These are phyloP conservation scores for Zootoca vivipara DNA, from an alignment of 2,113 vertebrate species.

Conservation along the genomic window DNA sequence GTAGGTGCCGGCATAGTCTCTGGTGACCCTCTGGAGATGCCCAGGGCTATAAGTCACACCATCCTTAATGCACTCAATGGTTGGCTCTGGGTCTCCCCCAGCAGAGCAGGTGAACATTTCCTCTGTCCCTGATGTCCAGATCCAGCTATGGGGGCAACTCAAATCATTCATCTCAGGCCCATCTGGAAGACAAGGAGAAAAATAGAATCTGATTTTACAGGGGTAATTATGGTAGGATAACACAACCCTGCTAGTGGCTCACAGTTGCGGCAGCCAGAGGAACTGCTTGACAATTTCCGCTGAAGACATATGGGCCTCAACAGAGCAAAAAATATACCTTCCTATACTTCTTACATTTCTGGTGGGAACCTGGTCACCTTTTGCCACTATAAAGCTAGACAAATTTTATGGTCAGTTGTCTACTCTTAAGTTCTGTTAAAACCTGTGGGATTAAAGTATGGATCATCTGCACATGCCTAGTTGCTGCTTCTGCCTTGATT, in stretches of 20 bases:
- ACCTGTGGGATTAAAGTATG: background rate
- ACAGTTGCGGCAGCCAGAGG: background rate
- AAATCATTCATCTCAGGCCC: slow-evolving; percentile 42
- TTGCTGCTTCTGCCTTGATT: background rate
- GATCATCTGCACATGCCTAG: background rate
- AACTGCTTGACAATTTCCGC: background rate
- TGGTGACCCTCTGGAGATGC: accelerated
- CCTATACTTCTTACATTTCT: background rate
- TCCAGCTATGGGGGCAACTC: slow-evolving; percentile 55
- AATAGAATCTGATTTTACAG: background rate
- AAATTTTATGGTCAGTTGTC: background rate
- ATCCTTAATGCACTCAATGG: slow-evolving; percentile 12
- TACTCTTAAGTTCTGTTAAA: no score
- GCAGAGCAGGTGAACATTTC: slow-evolving; percentile 58
- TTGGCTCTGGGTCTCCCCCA: slow-evolving; percentile 43
- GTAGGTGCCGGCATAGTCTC: slow-evolving; percentile 51
- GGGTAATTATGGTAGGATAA: background rate
- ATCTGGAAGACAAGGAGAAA: slow-evolving; percentile 23
- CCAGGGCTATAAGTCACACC: background rate
- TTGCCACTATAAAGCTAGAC: background rate
- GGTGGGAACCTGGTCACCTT: background rate
- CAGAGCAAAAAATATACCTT: background rate
- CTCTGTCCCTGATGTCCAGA: slow-evolving; percentile 65
- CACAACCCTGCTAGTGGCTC: background rate
- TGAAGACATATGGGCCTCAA: background rate